Base-by-base conservation (phyloP, 2,888 invertebrate genomes). In the Epinotia demarniana region DNA sequence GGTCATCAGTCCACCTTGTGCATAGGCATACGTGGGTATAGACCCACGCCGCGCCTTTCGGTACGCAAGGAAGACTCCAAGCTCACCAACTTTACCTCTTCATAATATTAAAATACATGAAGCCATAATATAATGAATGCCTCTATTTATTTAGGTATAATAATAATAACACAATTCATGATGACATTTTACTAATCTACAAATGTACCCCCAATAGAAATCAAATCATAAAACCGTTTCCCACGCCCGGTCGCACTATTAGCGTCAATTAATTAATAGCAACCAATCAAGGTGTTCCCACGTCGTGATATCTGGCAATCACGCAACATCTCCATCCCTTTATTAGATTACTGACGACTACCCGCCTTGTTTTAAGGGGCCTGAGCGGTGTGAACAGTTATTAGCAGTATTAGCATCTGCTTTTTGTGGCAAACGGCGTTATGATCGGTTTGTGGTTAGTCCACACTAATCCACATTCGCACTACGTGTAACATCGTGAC, bases 261-360 rank as follows among this genome's bases (percentile, higher is more conserved):
- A 80, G 82, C 82, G 82, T 90, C 90, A 92, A 93, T 92, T 94
- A 93, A 94, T 93, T 91, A 92, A 90, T 84, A 82, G 49, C 82
- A 82, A 87, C 87, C 90, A 92, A 93, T 92, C 91, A 93, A 93
- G 91, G 92, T 90, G 87, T 93, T 93, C 92, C 92, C 92, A 91
- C 91, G 90, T 85, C 85, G 85, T 91, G 91, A 93, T 93, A 92
- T 90, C 92, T 89, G 85, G 80, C 90, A 93, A 94, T 94, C 94
- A 94, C 93, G 94, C 94, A 93, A 94, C 93, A 93, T 94, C 94
- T 94, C 93, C 89, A 93, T 92, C 87, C 87, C 83, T 87, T 89
- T 89, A 90, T 90, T 90, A 86, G 89, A 90, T 90, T 90, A 87
- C 81, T 82, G 86, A 82, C 23, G 81, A 80, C 84, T 86, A 84